Evolutionary conservation across 2,113 vertebrate species (phyloP), one percentile per base, ranked within the genome.

Genomic region (Halichoeres trimaculatus): DNA sequence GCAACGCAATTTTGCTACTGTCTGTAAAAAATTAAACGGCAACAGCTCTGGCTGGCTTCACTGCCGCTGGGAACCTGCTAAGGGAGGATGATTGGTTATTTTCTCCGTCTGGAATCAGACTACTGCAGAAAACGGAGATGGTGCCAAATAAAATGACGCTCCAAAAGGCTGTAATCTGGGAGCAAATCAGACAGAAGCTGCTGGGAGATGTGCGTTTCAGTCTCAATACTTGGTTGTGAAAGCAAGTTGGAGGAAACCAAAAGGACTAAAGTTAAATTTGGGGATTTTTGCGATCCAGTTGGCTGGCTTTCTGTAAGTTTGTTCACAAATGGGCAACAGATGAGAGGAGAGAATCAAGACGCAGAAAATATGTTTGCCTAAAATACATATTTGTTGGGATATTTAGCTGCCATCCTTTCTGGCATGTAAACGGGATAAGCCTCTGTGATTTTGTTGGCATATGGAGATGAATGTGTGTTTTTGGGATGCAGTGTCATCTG

Each of bases 161-260:
- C 58, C 72, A 81, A 48, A 63, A 72, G 41, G 48, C 74, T 58
- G 57, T 64, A 74, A 86, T 78, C 83, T 87, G 65, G 69, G 52
- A 74, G 51, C 55, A 56, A 80, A 79, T 85, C 73, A 78, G 64
- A 72, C 76, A 63, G 68, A 48, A 54, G 30, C 59, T 52, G 66
- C 78, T 62, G 66, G 76, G 51, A 76, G 71, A 71, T 70, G 67
- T 73, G 41, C 23, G 65, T 72, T 50, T 24, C 81, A 71, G 74
- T 54, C 48, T 22, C 50, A 55, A 24, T 17, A 24, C 54, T 52
- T 45, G 43, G 56, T 70, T 74, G 19, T 50, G 36, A 60, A 13
- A 35, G 47, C 38, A 78, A 82, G 34, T 62, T 41, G n/a, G 23
- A 59, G 26, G 51, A 70, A 55, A 74, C 20, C 41, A 72, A 62